Base-by-base conservation (phyloP, 2,113 vertebrate species). In the Neolamprologus cancellatus region DNA sequence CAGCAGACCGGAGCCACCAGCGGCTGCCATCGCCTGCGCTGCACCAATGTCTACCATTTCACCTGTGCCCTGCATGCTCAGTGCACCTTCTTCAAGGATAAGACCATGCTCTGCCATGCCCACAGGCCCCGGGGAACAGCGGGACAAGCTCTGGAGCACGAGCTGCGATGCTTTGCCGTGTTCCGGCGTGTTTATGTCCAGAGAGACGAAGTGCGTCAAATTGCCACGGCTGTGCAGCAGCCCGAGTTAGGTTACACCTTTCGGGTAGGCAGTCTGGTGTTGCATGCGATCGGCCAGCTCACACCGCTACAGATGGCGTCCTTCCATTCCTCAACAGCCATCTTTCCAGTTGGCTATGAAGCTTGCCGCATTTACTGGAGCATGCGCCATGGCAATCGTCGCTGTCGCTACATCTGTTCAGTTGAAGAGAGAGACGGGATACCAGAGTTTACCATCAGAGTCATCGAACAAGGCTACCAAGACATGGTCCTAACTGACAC, bases 71-170 rank as follows among this genome's bases (percentile, higher is more conserved):
- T 98, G 92, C 97, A 97, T 95, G 98, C 98, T 91, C 98, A 98
- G 88, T 99, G 98, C 96, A 99, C 98, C 94, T 99, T 99, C 95
- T 99, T 99, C 89, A 99, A 99, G 94, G 98, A 99, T 93, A 99
- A 99, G 94, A 99, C 98, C 53, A 98, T 99, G 98, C 97, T 99
- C 59, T 99, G 98, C 91, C 98, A 98, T 86, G 95, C 98, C 95
- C 98, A 99, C 96, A 97, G 97, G 93, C 98, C 98, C 55, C 96
- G 98, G 88, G 98, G 98, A 44, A 88, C 93, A 14, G 87, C 93
- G 2, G 94, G 95, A 13, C 91, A 94, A 10, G 92, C 95, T 12
- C 96, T 98, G 1, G 98, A 99, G 92, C 98, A 99, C 44, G 98
- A 99, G 87, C 94, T 99, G 25, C 98, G 96, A 39, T 98, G 97